Evolutionary conservation across 92 coral and sea anemone species (phyloP).

Genomic region (Scolanthus callimorphus): DNA sequence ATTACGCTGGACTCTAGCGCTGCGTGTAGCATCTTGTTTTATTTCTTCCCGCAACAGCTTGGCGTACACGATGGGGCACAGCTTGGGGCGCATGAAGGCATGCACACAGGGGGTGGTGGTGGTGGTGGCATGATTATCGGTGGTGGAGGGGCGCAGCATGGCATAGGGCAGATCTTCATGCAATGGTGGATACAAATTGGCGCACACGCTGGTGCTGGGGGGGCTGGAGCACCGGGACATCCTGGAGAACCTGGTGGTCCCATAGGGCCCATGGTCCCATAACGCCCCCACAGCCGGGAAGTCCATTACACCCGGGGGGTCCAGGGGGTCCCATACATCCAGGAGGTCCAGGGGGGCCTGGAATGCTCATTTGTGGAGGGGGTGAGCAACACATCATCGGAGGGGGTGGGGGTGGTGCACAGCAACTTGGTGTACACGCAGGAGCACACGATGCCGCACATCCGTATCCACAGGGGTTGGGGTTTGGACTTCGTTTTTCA

Average conservation of each 20-base stretch:
- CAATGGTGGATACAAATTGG: constrained; percentile 96
- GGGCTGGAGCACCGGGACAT: constrained; percentile 91
- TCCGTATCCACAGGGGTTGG: constrained; percentile 48
- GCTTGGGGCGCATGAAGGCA: constrained; percentile 50
- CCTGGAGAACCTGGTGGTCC: constrained; percentile 93
- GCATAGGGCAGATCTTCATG: constrained; percentile 89
- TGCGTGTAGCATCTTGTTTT: too few species aligned
- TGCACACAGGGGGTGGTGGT: constrained; percentile 78
- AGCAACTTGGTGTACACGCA: constrained; percentile 58
- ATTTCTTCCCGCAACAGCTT: constrained; percentile 16
- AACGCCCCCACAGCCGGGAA: constrained; percentile 75
- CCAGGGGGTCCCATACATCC: constrained; percentile 91
- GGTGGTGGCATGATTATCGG: constrained; percentile 21
- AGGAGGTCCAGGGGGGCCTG: constrained; percentile 87
- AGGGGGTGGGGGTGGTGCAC: constrained; percentile 75
- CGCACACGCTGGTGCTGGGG: constrained; percentile 88
- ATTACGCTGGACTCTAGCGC: too few species aligned
- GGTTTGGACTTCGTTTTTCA: too few species aligned
- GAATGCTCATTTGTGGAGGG: constrained; percentile 36
- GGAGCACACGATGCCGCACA: constrained; percentile 59
- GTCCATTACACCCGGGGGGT: constrained; percentile 57
- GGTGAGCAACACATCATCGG: constrained; percentile 29
- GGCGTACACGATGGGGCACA: constrained; percentile 39
- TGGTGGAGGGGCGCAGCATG: constrained; percentile 74
- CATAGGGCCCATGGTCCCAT: constrained; percentile 81